Evolutionary conservation across 2,797 vertebrate species (phyloP).

Genomic region (Chaenodraco wilsoni): DNA sequence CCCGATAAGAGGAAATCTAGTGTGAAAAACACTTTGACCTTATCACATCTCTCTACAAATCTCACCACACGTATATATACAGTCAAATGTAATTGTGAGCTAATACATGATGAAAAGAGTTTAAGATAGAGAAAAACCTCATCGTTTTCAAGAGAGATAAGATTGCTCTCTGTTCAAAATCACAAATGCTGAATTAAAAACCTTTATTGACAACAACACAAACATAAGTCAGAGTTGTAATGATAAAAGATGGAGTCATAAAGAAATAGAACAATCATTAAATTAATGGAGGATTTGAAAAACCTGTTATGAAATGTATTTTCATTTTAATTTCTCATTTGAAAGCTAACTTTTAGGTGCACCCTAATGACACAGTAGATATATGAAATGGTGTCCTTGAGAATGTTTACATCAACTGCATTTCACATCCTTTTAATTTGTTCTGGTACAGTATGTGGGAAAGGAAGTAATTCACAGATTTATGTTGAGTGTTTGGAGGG

Average conservation of each 20-base stretch:
- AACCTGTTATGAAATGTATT: background rate
- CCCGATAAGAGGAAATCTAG: conserved; percentile 22
- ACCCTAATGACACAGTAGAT: background rate
- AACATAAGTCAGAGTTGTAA: background rate
- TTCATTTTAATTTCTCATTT: background rate
- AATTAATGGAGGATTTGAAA: background rate
- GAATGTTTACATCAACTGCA: conserved; percentile 4
- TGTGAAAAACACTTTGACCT: background rate
- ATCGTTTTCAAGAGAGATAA: conserved; percentile 11
- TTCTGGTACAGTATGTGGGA: background rate
- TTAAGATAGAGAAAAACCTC: conserved; percentile 21
- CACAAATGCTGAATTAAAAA: conserved; percentile 20
- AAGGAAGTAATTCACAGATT: conserved; percentile 11
- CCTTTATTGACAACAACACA: conserved; percentile 12
- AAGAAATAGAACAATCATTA: background rate
- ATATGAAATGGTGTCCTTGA: background rate
- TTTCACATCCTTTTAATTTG: background rate
- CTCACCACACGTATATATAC: background rate
- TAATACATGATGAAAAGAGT: conserved; percentile 17
- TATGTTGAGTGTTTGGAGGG: background rate
- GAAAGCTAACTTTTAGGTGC: conserved; percentile 19
- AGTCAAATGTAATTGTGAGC: background rate
- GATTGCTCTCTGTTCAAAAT: conserved; percentile 15
- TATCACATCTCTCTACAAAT: conserved; percentile 4
- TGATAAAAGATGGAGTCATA: conserved; percentile 17